phyloP scores from a whole-genome alignment of 2,797 vertebrate species.

The Tapera naevia region DNA sequence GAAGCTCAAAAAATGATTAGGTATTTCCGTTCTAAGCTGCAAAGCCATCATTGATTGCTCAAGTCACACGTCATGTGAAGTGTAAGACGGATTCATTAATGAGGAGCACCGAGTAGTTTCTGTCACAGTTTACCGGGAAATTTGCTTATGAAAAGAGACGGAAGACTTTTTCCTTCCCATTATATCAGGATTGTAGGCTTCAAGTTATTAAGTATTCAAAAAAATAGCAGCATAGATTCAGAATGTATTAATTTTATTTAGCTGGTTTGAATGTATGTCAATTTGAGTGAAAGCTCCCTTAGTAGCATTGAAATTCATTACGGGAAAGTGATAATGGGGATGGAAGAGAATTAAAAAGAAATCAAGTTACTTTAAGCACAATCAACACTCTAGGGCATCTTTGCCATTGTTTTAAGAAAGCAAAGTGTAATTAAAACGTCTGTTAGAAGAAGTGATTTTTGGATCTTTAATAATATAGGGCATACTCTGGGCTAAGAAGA shows the following conservation, averaged over 20 bases:
- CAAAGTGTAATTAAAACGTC: slow-evolving; percentile 7
- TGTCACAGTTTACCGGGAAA: slow-evolving; percentile 33
- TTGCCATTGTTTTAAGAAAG: neutral
- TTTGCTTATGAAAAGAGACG: slow-evolving; percentile 37
- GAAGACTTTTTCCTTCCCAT: slow-evolving; percentile 9
- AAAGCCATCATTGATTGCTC: slow-evolving; percentile 24
- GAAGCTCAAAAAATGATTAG: slow-evolving; percentile 55
- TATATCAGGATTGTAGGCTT: slow-evolving; percentile 22
- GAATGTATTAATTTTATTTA: slow-evolving; percentile 52
- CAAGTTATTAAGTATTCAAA: slow-evolving; percentile 55
- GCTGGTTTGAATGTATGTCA: slow-evolving; percentile 52
- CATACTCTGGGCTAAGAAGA: neutral
- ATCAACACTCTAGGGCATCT: neutral
- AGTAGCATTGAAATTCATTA: slow-evolving; percentile 23
- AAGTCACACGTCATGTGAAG: neutral
- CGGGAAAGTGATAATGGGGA: slow-evolving; percentile 10
- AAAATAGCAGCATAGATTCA: neutral
- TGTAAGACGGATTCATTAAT: slow-evolving; percentile 6
- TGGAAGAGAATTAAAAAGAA: slow-evolving; percentile 22
- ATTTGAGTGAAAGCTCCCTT: slow-evolving; percentile 56
- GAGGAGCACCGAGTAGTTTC: slow-evolving; percentile 49
- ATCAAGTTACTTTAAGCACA: neutral
- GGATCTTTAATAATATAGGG: neutral
- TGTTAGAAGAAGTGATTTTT: neutral
- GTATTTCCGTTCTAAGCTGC: slow-evolving; percentile 35